These are phyloP conservation scores for Helicolenus hilgendorfi DNA, from an alignment of 2,797 vertebrate species.

Conservation along the genomic window DNA sequence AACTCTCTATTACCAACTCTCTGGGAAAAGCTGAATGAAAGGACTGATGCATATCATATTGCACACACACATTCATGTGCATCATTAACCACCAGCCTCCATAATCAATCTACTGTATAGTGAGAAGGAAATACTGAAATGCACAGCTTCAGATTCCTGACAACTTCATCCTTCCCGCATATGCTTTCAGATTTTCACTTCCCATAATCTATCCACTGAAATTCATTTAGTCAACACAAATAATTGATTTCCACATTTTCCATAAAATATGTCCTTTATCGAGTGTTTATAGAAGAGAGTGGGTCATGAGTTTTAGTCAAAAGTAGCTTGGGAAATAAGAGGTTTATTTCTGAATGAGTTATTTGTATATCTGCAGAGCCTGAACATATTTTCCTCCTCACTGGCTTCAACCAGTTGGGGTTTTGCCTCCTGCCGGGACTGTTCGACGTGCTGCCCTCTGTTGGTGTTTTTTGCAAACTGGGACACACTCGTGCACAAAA, in stretches of 20 bases:
- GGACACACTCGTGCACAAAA: not conserved
- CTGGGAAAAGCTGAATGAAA: not conserved
- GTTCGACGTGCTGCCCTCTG: constrained; percentile 63
- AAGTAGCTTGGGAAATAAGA: constrained; percentile 41
- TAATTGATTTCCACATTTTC: not conserved
- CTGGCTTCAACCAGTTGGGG: not conserved
- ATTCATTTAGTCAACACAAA: not conserved
- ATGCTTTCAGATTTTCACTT: not conserved
- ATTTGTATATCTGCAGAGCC: constrained; percentile 20
- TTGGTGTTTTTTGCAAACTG: constrained; percentile 30
- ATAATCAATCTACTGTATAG: not conserved
- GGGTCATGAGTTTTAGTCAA: not conserved
- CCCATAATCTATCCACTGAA: not conserved
- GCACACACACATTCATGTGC: not conserved
- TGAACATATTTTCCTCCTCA: constrained; percentile 5
- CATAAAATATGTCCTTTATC: not conserved
- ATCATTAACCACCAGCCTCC: not conserved
- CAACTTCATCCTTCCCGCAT: not conserved
- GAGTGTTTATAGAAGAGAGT: not conserved
- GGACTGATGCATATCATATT: not conserved
- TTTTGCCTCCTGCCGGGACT: constrained; percentile 14
- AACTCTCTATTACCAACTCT: not conserved
- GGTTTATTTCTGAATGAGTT: constrained; percentile 44
- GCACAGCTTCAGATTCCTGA: not conserved
- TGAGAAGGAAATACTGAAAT: not conserved